Evolutionary conservation across 35 echinoderm and acorn worm species (phyloP).

Genomic region (Diadema setosum): DNA sequence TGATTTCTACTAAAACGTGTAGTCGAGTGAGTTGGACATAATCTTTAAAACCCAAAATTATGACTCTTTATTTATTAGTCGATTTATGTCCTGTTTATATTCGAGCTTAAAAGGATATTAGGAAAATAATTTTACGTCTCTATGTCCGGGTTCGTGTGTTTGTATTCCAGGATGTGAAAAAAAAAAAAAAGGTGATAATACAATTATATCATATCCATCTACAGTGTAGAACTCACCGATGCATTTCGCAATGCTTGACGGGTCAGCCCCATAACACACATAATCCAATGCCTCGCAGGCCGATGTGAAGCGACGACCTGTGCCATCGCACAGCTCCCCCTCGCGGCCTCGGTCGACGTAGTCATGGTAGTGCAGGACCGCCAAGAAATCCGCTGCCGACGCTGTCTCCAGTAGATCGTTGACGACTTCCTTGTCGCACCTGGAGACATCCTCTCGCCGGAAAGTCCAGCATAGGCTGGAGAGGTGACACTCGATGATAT

Average conservation of each 20-base stretch:
- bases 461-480: not conserved
- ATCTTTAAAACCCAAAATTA: not conserved
- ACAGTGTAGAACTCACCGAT: not conserved
- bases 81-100: not conserved
- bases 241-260: not conserved
- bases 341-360: not conserved
- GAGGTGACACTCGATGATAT: not conserved
- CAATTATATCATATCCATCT: too few species aligned
- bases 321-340: not conserved
- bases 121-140: not conserved
- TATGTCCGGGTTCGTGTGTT: not conserved
- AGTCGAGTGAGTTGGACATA: too few species aligned
- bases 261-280: not conserved
- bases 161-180: too few species aligned
- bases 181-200: too few species aligned
- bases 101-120: not conserved
- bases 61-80: not conserved
- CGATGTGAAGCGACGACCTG: not conserved
- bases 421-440: not conserved
- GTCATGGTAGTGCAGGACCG: too few species aligned
- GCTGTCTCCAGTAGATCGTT: not conserved
- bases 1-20: too few species aligned
- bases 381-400: not conserved
- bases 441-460: not conserved
- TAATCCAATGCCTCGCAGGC: not conserved